These are phyloP conservation scores for Urechis unicinctus DNA, from an alignment of 2,888 invertebrate genomes.

Conservation along the genomic window DNA sequence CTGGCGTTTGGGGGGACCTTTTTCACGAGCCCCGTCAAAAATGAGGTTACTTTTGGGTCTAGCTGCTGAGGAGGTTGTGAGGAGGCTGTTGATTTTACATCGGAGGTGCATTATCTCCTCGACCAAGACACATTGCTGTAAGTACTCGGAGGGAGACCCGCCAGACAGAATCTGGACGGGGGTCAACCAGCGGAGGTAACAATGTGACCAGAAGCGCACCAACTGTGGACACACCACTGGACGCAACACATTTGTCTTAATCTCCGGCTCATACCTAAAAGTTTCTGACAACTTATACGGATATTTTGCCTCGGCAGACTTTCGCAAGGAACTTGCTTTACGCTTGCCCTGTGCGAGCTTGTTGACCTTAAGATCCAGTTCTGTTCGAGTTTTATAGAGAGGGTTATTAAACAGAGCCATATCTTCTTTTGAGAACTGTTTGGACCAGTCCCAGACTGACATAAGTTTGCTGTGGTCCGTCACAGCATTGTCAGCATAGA, in stretches of 20 bases:
- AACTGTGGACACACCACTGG: conserved; percentile 3
- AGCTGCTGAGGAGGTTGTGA: background rate
- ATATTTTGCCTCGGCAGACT: conserved; percentile 1
- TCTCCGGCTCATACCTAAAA: background rate
- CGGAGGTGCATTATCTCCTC: conserved; percentile 48
- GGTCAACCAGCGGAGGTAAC: conserved; percentile 83
- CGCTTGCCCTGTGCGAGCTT: conserved; percentile 30
- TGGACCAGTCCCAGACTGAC: conserved; percentile 80
- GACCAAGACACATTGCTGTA: conserved; percentile 48
- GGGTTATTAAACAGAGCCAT: conserved; percentile 79
- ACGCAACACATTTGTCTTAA: conserved; percentile 13
- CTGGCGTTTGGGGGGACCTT: background rate
- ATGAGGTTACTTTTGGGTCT: conserved; percentile 8
- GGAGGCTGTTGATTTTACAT: conserved; percentile 23
- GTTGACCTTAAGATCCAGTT: conserved; percentile 5
- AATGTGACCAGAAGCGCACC: conserved; percentile 73
- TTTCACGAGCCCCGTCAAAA: background rate
- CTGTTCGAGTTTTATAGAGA: conserved; percentile 53
- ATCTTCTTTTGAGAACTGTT: conserved; percentile 77
- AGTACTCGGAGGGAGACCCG: conserved; percentile 54
- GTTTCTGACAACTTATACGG: conserved; percentile 11
- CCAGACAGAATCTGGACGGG: conserved; percentile 70
- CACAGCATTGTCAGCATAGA: conserved; percentile 24
- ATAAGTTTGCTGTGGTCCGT: conserved; percentile 1
- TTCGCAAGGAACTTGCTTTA: too few species aligned